Percentiles rank a stretch among this genome's conserved stretches.
Evolutionary conservation across 1,140 invertebrate genomes (phyloP).

Genomic region (Polypedilum vanderplanki): DNA sequence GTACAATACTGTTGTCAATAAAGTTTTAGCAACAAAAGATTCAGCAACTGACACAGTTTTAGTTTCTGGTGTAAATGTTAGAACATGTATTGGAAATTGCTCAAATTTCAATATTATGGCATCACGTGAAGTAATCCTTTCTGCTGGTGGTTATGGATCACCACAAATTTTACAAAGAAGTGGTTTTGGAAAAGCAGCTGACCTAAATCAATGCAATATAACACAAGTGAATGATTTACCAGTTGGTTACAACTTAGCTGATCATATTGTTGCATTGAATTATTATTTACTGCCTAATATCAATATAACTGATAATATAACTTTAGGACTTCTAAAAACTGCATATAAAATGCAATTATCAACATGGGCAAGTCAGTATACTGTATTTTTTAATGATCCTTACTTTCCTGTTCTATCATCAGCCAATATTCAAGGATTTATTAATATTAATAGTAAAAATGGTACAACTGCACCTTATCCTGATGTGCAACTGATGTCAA

Average conservation of each 20-base stretch:
- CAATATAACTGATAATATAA: too few species aligned
- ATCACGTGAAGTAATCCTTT: conserved; percentile 11
- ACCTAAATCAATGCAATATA: conserved; percentile 34
- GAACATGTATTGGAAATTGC: neutral
- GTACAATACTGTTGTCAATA: conserved; percentile 50
- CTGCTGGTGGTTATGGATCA: conserved; percentile 42
- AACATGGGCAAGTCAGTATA: too few species aligned
- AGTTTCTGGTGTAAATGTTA: neutral
- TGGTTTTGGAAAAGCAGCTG: conserved; percentile 51
- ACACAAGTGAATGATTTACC: conserved; percentile 45
- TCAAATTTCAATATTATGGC: neutral
- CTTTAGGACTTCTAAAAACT: too few species aligned
- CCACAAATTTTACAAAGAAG: conserved; percentile 64
- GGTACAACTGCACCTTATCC: conserved; percentile 37
- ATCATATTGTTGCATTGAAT: conserved; percentile 37
- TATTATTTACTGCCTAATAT: neutral
- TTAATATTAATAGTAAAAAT: conserved; percentile 34
- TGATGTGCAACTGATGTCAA: conserved; percentile 43
- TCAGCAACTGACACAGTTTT: neutral
- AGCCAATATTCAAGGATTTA: too few species aligned
- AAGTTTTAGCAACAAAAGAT: conserved; percentile 47
- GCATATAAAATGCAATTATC: too few species aligned
- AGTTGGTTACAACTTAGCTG: conserved; percentile 54
- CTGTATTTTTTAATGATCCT: too few species aligned
- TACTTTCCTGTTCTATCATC: too few species aligned